phyloP scores from a whole-genome alignment of 2,113 vertebrate genomes.

The Gobius niger region DNA sequence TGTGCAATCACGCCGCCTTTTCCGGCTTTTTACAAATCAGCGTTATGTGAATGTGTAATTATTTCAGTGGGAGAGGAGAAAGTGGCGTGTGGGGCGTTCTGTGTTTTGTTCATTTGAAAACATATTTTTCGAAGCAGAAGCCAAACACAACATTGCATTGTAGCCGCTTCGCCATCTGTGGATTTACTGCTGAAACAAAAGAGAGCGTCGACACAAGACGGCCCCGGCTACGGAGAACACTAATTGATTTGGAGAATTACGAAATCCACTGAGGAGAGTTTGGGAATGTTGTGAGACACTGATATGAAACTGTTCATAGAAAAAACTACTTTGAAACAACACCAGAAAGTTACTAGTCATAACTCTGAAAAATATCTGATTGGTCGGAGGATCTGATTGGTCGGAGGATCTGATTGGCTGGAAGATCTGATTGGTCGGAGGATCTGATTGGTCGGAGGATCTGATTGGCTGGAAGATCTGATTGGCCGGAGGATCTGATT shows the following conservation, averaged over 20 bases:
- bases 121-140: conserved; percentile 12
- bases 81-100: conserved; percentile 52
- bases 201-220: conserved; percentile 24
- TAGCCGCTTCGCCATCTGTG: conserved; percentile 33
- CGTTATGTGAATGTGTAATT: conserved; percentile 62
- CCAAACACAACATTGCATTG: conserved; percentile 27
- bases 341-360: no score
- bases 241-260: conserved; percentile 27
- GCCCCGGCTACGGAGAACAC: conserved; percentile 1
- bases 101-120: conserved; percentile 28
- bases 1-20: conserved; percentile 49
- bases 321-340: no score
- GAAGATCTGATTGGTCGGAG: no score
- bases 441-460: no score
- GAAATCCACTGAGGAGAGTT: conserved; percentile 14
- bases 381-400: no score
- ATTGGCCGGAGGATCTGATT: no score
- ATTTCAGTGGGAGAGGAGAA: conserved; percentile 42
- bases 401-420: no score
- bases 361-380: no score
- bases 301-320: neutral
- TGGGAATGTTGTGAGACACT: no score
- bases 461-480: no score
- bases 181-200: conserved; percentile 26
- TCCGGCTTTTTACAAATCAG: conserved; percentile 42